A percentile compares a stretch with the other conserved stretches of the same genome.
phyloP scores from a whole-genome alignment of 1,140 invertebrate species.

The Drosophila virilis region DNA sequence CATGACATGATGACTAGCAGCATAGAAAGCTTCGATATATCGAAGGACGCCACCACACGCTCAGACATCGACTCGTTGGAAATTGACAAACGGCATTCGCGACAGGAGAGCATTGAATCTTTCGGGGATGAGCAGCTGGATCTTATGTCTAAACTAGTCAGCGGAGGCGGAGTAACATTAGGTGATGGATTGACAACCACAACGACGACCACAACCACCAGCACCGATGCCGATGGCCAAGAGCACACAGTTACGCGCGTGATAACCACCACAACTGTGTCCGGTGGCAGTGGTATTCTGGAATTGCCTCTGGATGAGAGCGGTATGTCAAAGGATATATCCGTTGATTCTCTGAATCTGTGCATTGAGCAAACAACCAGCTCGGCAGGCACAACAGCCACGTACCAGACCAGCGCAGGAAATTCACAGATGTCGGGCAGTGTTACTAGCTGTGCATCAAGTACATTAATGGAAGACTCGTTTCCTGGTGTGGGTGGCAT shows the following conservation, averaged over 20 bases:
- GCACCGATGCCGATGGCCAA: constrained; percentile 85
- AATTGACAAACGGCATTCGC: constrained; percentile 84
- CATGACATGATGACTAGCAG: constrained; percentile 87
- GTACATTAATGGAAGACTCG: constrained; percentile 83
- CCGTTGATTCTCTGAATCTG: constrained; percentile 76
- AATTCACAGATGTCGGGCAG: constrained; percentile 93
- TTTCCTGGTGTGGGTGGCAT: constrained; percentile 74
- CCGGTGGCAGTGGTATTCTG: constrained; percentile 77
- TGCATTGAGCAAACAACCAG: constrained; percentile 85
- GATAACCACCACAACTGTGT: constrained; percentile 85
- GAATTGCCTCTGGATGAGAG: constrained; percentile 59
- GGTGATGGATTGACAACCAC: constrained; percentile 84
- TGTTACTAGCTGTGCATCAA: constrained; percentile 87
- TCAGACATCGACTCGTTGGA: constrained; percentile 82
- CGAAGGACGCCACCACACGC: constrained; percentile 75
- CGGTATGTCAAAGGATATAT: constrained; percentile 74
- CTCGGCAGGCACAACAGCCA: constrained; percentile 91
- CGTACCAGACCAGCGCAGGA: constrained; percentile 91
- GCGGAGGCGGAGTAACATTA: constrained; percentile 77
- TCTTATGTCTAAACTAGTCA: constrained; percentile 68
- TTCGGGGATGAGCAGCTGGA: constrained; percentile 84
- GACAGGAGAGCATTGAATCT: constrained; percentile 86
- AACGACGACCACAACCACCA: constrained; percentile 86
- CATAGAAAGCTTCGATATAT: constrained; percentile 88
- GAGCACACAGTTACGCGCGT: constrained; percentile 85